phyloP scores from a whole-genome alignment of 37 sponge, comb jelly and placozoan species.

The Agelas oroides region DNA sequence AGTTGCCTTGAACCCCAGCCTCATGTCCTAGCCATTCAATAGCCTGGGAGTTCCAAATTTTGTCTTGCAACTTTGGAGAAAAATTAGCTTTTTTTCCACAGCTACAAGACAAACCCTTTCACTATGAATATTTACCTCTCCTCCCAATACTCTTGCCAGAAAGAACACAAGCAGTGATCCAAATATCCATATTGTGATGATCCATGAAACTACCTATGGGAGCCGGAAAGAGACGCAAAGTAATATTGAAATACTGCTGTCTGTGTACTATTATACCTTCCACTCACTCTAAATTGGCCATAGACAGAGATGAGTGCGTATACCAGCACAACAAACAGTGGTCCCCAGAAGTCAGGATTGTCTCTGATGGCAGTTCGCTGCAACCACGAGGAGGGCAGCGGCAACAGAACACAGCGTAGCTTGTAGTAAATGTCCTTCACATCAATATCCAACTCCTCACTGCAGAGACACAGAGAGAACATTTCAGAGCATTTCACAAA shows the following conservation, averaged over 20 bases:
- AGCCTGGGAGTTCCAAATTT: too few relatives aligned
- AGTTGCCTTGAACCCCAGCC: too few relatives aligned
- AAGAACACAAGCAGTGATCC: conserved; percentile 86
- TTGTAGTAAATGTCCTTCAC: conserved; percentile 91
- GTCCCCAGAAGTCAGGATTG: conserved; percentile 95
- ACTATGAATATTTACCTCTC: too few relatives aligned
- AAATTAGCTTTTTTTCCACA: too few relatives aligned
- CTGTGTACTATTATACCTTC: too few relatives aligned
- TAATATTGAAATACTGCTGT: too few relatives aligned
- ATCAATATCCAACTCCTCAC: conserved; percentile 94
- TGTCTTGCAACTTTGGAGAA: too few relatives aligned
- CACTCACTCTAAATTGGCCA: conserved; percentile 89
- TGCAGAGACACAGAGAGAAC: conserved; percentile 7
- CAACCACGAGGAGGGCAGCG: conserved; percentile 67
- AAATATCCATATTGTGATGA: conserved; percentile 89
- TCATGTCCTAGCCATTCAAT: too few relatives aligned
- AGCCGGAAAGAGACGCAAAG: conserved; percentile 2
- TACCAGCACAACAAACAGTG: conserved; percentile 83
- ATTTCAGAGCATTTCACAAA: conserved; percentile 7
- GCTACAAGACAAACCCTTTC: too few relatives aligned
- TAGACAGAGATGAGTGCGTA: conserved; percentile 88
- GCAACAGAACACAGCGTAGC: conserved; percentile 86
- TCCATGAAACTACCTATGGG: conserved; percentile 97
- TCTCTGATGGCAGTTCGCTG: conserved; percentile 79
- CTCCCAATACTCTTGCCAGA: conserved; percentile 91